Conservation (phyloP, 2,113 vertebrate genomes). For the Herpetotheres cachinnans region DNA sequence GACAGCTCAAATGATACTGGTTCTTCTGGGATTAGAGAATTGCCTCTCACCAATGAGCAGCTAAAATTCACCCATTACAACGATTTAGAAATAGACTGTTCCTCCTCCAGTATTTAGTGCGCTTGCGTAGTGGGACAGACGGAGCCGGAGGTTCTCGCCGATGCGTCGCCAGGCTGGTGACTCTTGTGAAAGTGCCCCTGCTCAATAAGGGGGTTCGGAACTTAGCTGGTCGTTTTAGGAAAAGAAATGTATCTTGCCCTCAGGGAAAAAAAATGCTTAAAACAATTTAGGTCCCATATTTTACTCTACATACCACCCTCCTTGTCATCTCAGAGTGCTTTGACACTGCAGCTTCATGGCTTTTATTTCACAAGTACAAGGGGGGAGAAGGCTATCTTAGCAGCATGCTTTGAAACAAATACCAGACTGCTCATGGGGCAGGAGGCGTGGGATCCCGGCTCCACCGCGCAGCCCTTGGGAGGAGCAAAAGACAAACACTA, state of each 20-base stretch:
- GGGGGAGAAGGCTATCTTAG: background rate
- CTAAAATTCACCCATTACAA: background rate
- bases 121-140: accelerated
- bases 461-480: background rate
- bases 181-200: background rate
- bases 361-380: background rate
- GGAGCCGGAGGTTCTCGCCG: background rate
- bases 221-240: background rate
- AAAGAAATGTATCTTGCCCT: background rate
- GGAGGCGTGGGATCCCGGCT: accelerated
- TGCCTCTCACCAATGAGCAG: background rate
- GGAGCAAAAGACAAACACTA: background rate
- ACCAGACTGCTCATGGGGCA: accelerated
- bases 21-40: conserved; percentile 40
- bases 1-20: conserved; percentile 21
- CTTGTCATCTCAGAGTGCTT: background rate
- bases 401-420: background rate
- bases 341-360: background rate
- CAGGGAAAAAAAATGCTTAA: background rate
- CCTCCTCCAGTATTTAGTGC: background rate
- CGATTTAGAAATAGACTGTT: background rate
- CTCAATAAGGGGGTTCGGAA: accelerated
- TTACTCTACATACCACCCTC: background rate
- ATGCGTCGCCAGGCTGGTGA: background rate
- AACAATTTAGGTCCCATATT: background rate